phyloP scores from a whole-genome alignment of 2,113 vertebrate genomes.

The Heterocephalus glaber region DNA sequence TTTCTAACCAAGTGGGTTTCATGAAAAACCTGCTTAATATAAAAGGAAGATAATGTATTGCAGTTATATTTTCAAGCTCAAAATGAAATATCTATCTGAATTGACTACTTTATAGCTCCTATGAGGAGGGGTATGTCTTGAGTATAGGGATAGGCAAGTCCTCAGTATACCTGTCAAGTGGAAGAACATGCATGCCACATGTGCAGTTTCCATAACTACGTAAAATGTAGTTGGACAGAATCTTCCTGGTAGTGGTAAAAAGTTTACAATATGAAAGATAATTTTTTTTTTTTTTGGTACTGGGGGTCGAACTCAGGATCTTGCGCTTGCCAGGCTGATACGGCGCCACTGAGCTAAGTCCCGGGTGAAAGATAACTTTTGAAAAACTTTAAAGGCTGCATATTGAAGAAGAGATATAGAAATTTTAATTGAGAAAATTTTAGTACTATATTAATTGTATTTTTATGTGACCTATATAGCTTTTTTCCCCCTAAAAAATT shows the following conservation, averaged over 20 bases:
- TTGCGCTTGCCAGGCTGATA: too few relatives aligned
- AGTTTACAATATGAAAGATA: slow-evolving; percentile 4
- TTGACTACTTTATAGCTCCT: slow-evolving; percentile 37
- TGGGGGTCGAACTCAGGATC: too few relatives aligned
- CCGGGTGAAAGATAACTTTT: slow-evolving; percentile 10
- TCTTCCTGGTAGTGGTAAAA: slow-evolving; percentile 51
- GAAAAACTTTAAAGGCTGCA: neutral
- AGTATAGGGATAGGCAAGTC: neutral
- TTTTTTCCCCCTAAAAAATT: neutral
- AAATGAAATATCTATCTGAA: slow-evolving; percentile 25
- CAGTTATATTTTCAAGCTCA: slow-evolving; percentile 46
- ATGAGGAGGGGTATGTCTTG: neutral
- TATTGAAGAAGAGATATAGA: neutral
- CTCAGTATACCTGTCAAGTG: neutral
- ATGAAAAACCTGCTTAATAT: slow-evolving; percentile 23
- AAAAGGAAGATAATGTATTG: neutral
- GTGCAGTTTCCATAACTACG: neutral
- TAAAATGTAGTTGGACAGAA: neutral
- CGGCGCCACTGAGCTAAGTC: too few relatives aligned
- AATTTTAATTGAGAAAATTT: slow-evolving; percentile 44
- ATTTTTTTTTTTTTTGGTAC: too few relatives aligned
- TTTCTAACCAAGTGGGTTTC: slow-evolving; percentile 50
- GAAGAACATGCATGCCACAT: neutral
- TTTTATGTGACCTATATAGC: neutral
- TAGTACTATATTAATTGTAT: neutral